phyloP scores from a whole-genome alignment of 2,113 vertebrate genomes.

The Noctilio leporinus region DNA sequence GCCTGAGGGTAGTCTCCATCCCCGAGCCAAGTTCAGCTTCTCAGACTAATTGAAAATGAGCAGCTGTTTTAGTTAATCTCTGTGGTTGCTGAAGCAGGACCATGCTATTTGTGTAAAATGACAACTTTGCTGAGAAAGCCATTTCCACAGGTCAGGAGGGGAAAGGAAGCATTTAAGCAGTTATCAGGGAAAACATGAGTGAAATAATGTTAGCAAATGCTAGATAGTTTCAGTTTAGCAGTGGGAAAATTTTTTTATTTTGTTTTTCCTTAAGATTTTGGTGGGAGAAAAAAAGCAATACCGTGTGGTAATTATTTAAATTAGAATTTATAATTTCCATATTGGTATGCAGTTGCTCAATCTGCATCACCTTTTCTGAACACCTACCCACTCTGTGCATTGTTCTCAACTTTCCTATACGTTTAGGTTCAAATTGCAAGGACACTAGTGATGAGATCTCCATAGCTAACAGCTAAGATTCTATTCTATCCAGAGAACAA shows the following conservation, averaged over 20 bases:
- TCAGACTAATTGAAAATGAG: neutral
- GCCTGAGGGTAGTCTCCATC: neutral
- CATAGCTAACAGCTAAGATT: neutral
- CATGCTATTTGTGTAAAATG: neutral
- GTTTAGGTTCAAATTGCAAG: neutral
- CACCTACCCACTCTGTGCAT: neutral
- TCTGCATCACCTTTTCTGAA: neutral
- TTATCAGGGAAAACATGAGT: neutral
- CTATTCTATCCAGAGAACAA: neutral
- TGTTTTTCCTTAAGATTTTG: neutral
- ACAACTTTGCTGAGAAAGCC: conserved; percentile 15
- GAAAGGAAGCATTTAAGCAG: neutral
- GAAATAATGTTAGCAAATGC: neutral
- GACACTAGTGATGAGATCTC: neutral
- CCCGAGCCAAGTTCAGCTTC: neutral
- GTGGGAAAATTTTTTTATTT: neutral
- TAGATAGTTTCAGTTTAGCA: neutral
- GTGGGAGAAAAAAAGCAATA: neutral
- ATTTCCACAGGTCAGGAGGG: neutral
- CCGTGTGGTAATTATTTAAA: neutral
- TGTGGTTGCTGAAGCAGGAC: conserved; percentile 12
- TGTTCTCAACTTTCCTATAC: neutral
- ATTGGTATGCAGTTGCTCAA: neutral
- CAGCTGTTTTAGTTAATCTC: conserved; percentile 29
- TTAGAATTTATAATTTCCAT: neutral